phyloP scores from a whole-genome alignment of 1,140 invertebrate genomes.

The Heliconius eleuchia region DNA sequence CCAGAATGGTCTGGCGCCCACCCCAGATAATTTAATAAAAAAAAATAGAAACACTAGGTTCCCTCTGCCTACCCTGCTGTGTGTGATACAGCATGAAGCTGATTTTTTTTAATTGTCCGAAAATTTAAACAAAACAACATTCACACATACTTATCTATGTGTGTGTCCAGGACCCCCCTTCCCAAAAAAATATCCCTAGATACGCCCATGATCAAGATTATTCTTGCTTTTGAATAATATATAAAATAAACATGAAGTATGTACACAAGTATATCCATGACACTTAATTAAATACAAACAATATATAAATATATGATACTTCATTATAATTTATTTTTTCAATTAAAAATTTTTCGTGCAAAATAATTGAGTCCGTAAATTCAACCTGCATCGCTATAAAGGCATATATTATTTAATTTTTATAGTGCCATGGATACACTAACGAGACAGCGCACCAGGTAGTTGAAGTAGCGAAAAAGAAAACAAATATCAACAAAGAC shows the following conservation, averaged over 20 bases:
- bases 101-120: too few relatives aligned
- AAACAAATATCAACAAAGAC: slow-evolving; percentile 2
- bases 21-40: too few relatives aligned
- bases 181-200: too few relatives aligned
- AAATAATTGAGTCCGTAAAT: not conserved
- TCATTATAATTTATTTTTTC: slow-evolving; percentile 1
- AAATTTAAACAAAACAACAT: too few relatives aligned
- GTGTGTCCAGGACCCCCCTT: too few relatives aligned
- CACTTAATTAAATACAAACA: not conserved
- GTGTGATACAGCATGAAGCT: too few relatives aligned
- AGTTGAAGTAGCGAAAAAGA: slow-evolving; percentile 13
- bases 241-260: not conserved
- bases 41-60: too few relatives aligned
- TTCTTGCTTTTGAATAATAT: not conserved
- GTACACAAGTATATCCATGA: not conserved
- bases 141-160: too few relatives aligned
- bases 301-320: not conserved
- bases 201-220: not conserved
- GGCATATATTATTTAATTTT: slow-evolving; percentile 11
- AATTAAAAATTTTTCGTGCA: not conserved
- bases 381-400: slow-evolving; percentile 3
- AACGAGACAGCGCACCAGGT: not conserved
- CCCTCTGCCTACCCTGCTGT: too few relatives aligned
- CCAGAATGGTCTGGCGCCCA: too few relatives aligned
- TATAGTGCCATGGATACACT: slow-evolving; percentile 11